phyloP scores from a whole-genome alignment of 92 coral and sea anemone species.

The Heteractis magnifica region DNA sequence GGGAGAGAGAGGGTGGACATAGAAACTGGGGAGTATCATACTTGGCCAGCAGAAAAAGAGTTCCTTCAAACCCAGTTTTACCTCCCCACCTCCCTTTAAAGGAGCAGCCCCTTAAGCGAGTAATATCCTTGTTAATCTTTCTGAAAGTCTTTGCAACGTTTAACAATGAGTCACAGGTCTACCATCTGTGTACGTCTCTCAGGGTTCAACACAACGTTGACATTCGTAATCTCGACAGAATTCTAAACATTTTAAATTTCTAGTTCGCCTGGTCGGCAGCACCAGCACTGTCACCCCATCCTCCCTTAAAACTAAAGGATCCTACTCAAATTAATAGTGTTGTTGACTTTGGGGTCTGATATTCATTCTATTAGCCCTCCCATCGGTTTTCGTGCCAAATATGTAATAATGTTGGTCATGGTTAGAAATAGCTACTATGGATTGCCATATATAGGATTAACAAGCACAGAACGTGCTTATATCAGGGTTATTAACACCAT shows the following conservation, averaged over 20 bases:
- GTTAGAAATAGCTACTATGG: background rate
- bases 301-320: background rate
- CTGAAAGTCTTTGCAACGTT: background rate
- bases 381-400: background rate
- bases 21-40: no score
- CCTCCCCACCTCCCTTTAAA: no score
- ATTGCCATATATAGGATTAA: constrained; percentile 4
- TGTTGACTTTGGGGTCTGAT: background rate
- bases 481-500: background rate
- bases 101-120: no score
- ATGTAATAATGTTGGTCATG: background rate
- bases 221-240: background rate
- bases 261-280: background rate
- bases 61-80: no score
- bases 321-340: no score
- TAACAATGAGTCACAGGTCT: background rate
- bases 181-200: background rate
- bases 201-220: background rate
- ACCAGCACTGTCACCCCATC: background rate
- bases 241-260: background rate
- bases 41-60: no score
- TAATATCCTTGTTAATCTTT: background rate
- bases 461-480: background rate
- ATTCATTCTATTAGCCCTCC: background rate
- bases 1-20: no score